Conservation (phyloP, 2,888 invertebrate genomes). For the Marronus borbonicus region DNA sequence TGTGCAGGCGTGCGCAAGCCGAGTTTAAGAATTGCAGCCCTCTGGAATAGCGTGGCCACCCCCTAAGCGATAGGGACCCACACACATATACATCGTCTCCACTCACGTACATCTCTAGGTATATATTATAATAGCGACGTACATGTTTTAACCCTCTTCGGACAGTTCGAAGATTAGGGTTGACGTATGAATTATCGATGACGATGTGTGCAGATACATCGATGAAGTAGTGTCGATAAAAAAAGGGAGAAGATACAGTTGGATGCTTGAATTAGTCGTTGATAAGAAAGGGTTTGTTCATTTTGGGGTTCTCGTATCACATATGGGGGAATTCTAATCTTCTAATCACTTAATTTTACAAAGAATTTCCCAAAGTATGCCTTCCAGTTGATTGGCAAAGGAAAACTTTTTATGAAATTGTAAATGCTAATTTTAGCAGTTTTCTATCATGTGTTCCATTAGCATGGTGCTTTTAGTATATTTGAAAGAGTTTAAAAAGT, state of each 20-base stretch:
- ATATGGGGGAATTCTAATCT: no score
- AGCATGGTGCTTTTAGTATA: no score
- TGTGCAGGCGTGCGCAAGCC: slow-evolving; percentile 70
- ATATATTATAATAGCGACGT: neutral
- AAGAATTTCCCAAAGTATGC: no score
- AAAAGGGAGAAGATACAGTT: neutral
- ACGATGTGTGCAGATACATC: neutral
- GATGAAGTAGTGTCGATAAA: slow-evolving; percentile 28
- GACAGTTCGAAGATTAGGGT: slow-evolving; percentile 32
- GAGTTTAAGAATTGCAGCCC: slow-evolving; percentile 61
- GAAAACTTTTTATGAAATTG: no score
- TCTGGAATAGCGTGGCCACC: slow-evolving; percentile 56
- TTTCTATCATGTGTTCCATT: no score
- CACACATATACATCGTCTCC: slow-evolving; percentile 21
- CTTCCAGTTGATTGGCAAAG: no score
- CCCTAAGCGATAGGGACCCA: slow-evolving; percentile 56
- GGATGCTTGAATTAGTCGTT: neutral
- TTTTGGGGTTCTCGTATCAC: no score
- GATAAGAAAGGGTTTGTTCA: neutral
- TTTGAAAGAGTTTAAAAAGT: no score
- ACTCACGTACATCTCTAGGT: slow-evolving; percentile 18
- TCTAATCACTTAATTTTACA: no score
- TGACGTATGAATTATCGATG: slow-evolving; percentile 41
- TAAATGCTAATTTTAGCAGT: no score
- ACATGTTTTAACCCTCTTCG: slow-evolving; percentile 27